These are phyloP conservation scores for Electrona antarctica DNA, from an alignment of 2,113 vertebrate species.

Conservation along the genomic window DNA sequence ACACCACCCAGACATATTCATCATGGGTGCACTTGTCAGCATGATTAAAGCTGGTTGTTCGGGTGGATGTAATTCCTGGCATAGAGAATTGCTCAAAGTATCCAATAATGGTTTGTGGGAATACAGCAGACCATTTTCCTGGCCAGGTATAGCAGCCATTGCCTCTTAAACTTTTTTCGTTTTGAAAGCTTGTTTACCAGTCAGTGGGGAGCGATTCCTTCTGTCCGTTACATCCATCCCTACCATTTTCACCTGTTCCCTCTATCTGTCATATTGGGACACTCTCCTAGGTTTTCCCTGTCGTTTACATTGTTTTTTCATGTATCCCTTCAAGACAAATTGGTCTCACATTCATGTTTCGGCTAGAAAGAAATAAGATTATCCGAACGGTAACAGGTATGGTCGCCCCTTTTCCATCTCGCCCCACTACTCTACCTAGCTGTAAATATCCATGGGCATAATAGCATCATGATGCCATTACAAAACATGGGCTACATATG, in stretches of 20 bases:
- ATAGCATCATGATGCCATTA: too few relatives aligned
- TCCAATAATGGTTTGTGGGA: slow-evolving; percentile 48
- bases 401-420: too few relatives aligned
- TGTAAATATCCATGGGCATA: too few relatives aligned
- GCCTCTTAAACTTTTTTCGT: slow-evolving; percentile 20
- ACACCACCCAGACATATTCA: slow-evolving; percentile 33
- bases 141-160: slow-evolving; percentile 17
- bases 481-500: too few relatives aligned
- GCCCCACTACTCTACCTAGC: too few relatives aligned
- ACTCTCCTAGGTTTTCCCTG: slow-evolving; percentile 15
- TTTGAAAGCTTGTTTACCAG: slow-evolving; percentile 32
- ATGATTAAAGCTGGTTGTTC: slow-evolving; percentile 46
- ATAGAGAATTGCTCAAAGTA: slow-evolving; percentile 23
- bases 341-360: slow-evolving; percentile 20
- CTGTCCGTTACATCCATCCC: slow-evolving; percentile 5
- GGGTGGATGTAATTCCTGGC: slow-evolving; percentile 25
- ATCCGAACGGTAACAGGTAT: too few relatives aligned
- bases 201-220: background rate
- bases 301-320: slow-evolving; percentile 20
- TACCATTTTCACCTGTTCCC: slow-evolving; percentile 7
- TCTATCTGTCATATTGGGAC: slow-evolving; percentile 24
- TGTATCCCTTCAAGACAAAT: slow-evolving; percentile 22
- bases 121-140: slow-evolving; percentile 53
- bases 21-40: slow-evolving; percentile 36
- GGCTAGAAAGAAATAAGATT: background rate